Conservation (phyloP, 2,888 invertebrate species). For the Choreutis nemorana region DNA sequence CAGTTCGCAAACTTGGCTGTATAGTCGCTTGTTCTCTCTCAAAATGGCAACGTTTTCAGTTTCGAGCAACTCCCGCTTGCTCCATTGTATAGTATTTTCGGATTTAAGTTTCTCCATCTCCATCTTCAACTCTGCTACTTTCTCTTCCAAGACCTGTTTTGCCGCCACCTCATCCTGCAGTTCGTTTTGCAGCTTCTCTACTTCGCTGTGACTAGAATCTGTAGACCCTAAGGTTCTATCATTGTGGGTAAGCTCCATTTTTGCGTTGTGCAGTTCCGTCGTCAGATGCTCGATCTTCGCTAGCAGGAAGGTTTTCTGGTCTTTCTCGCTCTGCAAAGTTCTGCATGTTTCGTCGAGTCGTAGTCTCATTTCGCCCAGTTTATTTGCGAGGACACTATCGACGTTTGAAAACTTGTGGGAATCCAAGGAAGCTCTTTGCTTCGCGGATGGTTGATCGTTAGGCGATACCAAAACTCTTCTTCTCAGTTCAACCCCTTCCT, state of each 20-base stretch:
- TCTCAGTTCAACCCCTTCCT: constrained; percentile 49
- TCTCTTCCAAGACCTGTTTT: constrained; percentile 54
- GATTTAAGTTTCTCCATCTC: constrained; percentile 87
- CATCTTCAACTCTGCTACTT: constrained; percentile 47
- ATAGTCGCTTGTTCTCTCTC: constrained; percentile 87
- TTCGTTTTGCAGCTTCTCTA: constrained; percentile 52
- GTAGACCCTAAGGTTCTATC: constrained; percentile 52
- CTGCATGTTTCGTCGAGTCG: constrained; percentile 46
- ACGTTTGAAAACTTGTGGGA: constrained; percentile 55
- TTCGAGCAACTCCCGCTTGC: constrained; percentile 87
- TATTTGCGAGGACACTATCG: constrained; percentile 47
- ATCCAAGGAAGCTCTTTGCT: constrained; percentile 51
- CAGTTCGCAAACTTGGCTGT: constrained; percentile 52
- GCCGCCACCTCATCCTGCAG: constrained; percentile 54
- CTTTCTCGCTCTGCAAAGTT: constrained; percentile 45
- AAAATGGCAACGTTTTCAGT: constrained; percentile 88
- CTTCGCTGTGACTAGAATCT: constrained; percentile 55
- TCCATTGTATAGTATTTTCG: constrained; percentile 95
- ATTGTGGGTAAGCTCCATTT: constrained; percentile 40
- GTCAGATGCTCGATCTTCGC: constrained; percentile 46
- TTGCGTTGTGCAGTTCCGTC: constrained; percentile 42
- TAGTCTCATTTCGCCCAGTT: constrained; percentile 42
- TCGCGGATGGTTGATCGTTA: constrained; percentile 26
- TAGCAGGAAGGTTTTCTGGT: constrained; percentile 46
- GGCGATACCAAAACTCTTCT: constrained; percentile 41